A percentile compares a stretch with the other conserved stretches of the same genome.
Evolutionary conservation across 2,797 vertebrate genomes (phyloP).

Genomic region (Vultur gryphus): DNA sequence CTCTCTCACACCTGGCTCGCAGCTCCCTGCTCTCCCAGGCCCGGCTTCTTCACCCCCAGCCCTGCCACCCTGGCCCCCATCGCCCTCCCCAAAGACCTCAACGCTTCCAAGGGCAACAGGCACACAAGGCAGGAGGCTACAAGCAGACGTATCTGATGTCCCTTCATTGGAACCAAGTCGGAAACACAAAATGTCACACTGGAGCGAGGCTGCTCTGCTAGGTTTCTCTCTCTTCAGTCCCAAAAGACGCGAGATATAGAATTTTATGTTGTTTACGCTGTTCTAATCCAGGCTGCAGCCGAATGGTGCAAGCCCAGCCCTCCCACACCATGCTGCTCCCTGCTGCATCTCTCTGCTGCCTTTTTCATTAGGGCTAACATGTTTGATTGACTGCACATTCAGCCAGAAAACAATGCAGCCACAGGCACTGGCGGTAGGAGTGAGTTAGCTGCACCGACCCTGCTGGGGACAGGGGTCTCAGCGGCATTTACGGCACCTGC

Average conservation of each 20-base stretch:
- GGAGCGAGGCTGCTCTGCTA: not conserved
- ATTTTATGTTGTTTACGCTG: not conserved
- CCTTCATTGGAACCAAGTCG: fast-evolving
- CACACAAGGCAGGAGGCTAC: not conserved
- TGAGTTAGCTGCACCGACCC: not conserved
- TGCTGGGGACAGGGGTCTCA: not conserved
- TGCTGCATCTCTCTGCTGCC: no score
- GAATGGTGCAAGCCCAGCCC: not conserved
- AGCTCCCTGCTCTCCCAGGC: not conserved
- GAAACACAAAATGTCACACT: not conserved
- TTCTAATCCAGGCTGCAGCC: not conserved
- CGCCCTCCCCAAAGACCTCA: not conserved
- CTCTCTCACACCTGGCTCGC: not conserved
- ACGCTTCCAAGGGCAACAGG: not conserved
- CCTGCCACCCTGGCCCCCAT: not conserved
- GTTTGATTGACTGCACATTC: not conserved
- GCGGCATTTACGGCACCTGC: not conserved
- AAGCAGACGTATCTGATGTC: fast-evolving
- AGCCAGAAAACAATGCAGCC: not conserved
- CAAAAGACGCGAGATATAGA: fast-evolving
- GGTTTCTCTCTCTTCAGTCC: not conserved
- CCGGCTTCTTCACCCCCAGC: not conserved
- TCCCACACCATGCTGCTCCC: fast-evolving
- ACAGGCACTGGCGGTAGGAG: fast-evolving
- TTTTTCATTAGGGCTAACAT: not conserved